Percentiles rank a stretch among this genome's conserved stretches.
These are phyloP conservation scores for Branchipolynoe longqiensis DNA, from an alignment of 2,888 invertebrate genomes.

Conservation along the genomic window DNA sequence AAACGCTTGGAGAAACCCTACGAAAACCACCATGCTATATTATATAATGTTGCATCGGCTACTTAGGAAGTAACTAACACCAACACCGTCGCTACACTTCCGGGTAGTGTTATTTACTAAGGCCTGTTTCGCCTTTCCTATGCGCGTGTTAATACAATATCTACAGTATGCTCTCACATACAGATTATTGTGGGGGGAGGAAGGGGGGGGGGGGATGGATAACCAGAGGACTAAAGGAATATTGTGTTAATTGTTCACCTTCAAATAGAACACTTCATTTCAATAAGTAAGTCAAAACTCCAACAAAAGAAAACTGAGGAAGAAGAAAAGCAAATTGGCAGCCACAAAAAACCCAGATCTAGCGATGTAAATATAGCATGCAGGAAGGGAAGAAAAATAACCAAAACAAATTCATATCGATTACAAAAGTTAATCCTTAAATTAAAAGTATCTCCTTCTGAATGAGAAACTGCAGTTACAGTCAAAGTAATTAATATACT, in stretches of 20 bases:
- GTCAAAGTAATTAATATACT: background rate
- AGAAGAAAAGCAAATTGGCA: background rate
- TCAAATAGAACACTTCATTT: too few relatives aligned
- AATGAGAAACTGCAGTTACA: background rate
- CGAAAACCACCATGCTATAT: constrained; percentile 5
- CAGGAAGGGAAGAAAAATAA: constrained; percentile 24
- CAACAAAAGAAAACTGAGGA: background rate
- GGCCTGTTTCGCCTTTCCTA: too few relatives aligned
- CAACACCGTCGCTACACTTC: too few relatives aligned
- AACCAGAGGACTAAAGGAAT: too few relatives aligned
- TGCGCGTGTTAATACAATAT: too few relatives aligned
- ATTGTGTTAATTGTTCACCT: too few relatives aligned
- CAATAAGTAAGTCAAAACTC: background rate
- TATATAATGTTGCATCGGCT: background rate
- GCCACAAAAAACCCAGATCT: background rate
- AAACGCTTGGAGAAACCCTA: constrained; percentile 29
- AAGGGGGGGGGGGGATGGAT: too few relatives aligned
- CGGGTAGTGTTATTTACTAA: too few relatives aligned
- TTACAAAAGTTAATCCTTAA: constrained; percentile 7
- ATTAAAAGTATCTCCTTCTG: background rate
- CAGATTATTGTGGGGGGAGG: too few relatives aligned
- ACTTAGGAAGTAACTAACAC: too few relatives aligned
- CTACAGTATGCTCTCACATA: too few relatives aligned
- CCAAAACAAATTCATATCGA: constrained; percentile 17
- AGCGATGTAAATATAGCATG: background rate